A percentile compares a stretch with the other conserved stretches of the same genome.
phyloP scores from a whole-genome alignment of 2,888 invertebrate species.

The Hymenopus coronatus region DNA sequence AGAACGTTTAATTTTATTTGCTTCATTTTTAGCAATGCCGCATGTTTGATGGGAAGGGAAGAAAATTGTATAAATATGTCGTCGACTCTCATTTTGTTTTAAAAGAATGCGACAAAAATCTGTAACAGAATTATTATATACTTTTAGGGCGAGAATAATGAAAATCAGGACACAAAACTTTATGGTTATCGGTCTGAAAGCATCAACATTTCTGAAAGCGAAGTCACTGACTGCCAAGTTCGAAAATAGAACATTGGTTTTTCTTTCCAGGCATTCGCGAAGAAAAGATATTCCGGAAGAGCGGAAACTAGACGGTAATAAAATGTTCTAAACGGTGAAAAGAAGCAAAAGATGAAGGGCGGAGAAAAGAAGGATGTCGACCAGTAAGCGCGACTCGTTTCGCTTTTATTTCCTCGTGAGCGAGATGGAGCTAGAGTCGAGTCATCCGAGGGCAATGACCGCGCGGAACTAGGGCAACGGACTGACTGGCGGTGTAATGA shows the following conservation, averaged over 20 bases:
- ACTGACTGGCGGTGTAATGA: slow-evolving; percentile 4
- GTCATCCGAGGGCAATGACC: slow-evolving; percentile 25
- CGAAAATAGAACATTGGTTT: not conserved
- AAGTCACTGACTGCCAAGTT: not conserved
- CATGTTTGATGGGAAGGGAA: too few species aligned
- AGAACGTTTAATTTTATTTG: too few species aligned
- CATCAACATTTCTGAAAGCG: not conserved
- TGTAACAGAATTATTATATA: not conserved
- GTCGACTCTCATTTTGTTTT: too few species aligned
- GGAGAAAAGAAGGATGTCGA: not conserved
- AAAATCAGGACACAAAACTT: not conserved
- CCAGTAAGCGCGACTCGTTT: slow-evolving; percentile 4
- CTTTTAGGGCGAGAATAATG: not conserved
- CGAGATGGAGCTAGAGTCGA: not conserved
- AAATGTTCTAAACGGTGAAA: not conserved
- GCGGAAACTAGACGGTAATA: not conserved
- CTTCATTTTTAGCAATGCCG: too few species aligned
- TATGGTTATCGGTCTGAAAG: not conserved
- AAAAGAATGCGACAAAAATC: too few species aligned
- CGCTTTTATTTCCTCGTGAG: slow-evolving; percentile 13
- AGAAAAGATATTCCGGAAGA: not conserved
- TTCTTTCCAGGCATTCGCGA: not conserved
- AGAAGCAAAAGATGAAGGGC: not conserved
- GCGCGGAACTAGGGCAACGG: slow-evolving; percentile 21
- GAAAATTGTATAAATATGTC: too few species aligned